A percentile compares a stretch with the other conserved stretches of the same genome.
Conservation (phyloP, 2,113 vertebrate species). For the Bothrops jararaca region DNA sequence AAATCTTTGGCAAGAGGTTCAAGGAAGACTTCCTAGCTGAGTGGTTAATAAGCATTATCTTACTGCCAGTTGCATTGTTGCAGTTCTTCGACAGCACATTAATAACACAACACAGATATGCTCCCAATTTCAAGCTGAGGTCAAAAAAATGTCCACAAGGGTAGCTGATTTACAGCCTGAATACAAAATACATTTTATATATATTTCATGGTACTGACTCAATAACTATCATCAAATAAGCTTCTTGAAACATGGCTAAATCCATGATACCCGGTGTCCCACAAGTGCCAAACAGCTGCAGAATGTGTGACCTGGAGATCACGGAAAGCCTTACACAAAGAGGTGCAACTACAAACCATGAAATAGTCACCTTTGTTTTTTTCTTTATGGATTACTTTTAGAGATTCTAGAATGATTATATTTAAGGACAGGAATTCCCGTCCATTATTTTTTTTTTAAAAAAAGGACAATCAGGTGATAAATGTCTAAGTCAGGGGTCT, state of each 20-base stretch:
- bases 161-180: neutral
- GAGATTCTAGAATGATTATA: neutral
- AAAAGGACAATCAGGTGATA: neutral
- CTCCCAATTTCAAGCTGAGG: neutral
- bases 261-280: neutral
- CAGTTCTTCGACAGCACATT: slow-evolving; percentile 21
- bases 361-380: neutral
- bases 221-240: neutral
- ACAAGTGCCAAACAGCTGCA: neutral
- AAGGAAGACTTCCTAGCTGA: slow-evolving; percentile 19
- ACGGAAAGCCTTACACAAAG: neutral
- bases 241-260: neutral
- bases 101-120: slow-evolving; percentile 17
- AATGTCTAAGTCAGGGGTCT: no score
- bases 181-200: neutral
- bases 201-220: neutral
- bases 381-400: neutral
- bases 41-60: slow-evolving; percentile 22
- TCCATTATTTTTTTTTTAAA: neutral
- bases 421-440: neutral
- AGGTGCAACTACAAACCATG: neutral
- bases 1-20: slow-evolving; percentile 21
- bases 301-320: neutral
- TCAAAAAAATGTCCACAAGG: neutral
- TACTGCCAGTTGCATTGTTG: slow-evolving; percentile 7